A percentile compares a stretch with the other conserved stretches of the same genome.
Evolutionary conservation across 1,140 invertebrate species (phyloP).

Genomic region (Stegodyphus dumicola): DNA sequence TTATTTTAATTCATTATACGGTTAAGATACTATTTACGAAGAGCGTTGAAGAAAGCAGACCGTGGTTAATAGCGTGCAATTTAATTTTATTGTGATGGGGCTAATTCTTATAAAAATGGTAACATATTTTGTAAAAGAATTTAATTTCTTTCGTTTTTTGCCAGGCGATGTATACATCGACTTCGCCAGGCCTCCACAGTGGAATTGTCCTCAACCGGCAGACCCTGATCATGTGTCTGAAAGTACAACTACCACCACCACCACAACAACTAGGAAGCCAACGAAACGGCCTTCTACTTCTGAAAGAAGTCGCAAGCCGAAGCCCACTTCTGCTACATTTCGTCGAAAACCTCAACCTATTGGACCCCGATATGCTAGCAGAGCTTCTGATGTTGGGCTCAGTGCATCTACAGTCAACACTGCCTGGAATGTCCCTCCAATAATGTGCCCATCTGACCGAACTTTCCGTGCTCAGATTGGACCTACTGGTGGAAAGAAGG

Average conservation of each 20-base stretch:
- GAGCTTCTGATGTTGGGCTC: neutral
- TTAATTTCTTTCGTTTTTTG: neutral
- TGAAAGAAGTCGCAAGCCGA: neutral
- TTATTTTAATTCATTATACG: no score
- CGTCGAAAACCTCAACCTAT: slow-evolving; percentile 9
- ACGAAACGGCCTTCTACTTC: slow-evolving; percentile 17
- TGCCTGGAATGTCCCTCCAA: slow-evolving; percentile 62
- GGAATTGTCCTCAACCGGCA: slow-evolving; percentile 92
- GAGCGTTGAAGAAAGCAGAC: no score
- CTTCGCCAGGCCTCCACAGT: slow-evolving; percentile 86
- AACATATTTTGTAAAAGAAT: no score
- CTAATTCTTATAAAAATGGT: no score
- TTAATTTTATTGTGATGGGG: no score
- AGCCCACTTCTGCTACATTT: neutral
- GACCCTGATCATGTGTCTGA: slow-evolving; percentile 47
- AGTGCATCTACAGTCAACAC: neutral
- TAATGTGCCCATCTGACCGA: slow-evolving; percentile 63
- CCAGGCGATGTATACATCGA: slow-evolving; percentile 81
- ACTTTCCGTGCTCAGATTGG: slow-evolving; percentile 65
- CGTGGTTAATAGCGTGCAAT: no score
- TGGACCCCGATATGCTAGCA: neutral
- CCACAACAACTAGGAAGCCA: slow-evolving; percentile 27
- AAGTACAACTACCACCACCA: neutral
- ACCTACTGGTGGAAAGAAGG: slow-evolving; percentile 64
- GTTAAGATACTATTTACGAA: no score